Conservation (phyloP, 2,113 vertebrate species). For the Arizona elegans region DNA sequence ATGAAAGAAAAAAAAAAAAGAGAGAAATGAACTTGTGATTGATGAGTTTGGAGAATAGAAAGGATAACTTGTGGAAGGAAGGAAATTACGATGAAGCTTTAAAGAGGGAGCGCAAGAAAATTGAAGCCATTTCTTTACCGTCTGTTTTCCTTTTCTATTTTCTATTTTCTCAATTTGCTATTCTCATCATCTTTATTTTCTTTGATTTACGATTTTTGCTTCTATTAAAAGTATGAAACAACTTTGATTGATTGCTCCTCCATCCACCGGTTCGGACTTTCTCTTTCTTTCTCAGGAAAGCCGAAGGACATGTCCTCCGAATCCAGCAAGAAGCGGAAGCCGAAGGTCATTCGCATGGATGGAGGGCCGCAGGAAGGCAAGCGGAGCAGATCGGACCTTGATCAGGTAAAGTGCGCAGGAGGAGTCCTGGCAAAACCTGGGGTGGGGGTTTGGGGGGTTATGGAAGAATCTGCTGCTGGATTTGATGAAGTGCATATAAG, state of each 20-base stretch:
- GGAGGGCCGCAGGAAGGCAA: slow-evolving; percentile 82
- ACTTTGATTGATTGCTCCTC: not conserved
- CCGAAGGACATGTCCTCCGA: slow-evolving; percentile 73
- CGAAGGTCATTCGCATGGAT: slow-evolving; percentile 90
- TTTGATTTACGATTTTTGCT: too few species aligned
- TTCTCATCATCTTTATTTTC: too few species aligned
- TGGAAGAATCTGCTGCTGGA: too few species aligned
- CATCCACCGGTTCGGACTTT: not conserved
- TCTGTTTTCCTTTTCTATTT: too few species aligned
- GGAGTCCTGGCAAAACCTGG: not conserved
- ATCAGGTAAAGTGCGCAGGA: slow-evolving; percentile 74
- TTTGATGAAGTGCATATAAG: not conserved
- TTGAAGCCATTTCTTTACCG: too few species aligned
- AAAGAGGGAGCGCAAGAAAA: too few species aligned
- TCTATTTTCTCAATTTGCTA: too few species aligned
- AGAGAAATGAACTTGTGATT: too few species aligned
- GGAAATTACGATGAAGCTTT: too few species aligned
- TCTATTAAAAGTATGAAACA: not conserved
- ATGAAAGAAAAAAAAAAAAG: too few species aligned
- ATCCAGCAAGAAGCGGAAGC: slow-evolving; percentile 88
- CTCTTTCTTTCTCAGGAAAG: not conserved
- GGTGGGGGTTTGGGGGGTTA: not conserved
- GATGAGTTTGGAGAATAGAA: too few species aligned
- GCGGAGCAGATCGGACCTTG: slow-evolving; percentile 76
- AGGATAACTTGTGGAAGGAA: too few species aligned